Evolutionary conservation across 2,113 vertebrate genomes (phyloP), one percentile per base, ranked within the genome.

Genomic region (Misgurnus anguillicaudatus): DNA sequence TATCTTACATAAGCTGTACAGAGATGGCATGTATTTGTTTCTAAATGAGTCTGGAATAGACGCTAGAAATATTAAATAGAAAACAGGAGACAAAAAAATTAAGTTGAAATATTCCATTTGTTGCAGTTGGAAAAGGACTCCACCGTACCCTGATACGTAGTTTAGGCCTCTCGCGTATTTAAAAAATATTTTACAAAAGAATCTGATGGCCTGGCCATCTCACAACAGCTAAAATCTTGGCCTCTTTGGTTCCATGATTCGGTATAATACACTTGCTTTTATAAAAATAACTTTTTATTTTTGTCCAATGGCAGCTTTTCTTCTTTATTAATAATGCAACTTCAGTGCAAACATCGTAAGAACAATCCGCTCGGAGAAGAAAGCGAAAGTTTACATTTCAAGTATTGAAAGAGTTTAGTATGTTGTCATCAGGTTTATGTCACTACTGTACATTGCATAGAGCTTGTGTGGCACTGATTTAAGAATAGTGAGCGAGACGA

Each of bases 211-310:
- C 87, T 92, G 73, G 87, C 93, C 94, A 91, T 89, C 94, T 90
- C 90, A 93, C 92, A 92, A 94, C 90, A 94, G 93, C 93, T 91
- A 93, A 94, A 91, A 92, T 87, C 87, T 91, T 94, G 94, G 94
- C 96, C 95, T 98, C 97, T 99, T 99, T 98, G 97, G 96, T 99
- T 97, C 95, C 94, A 94, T 94, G 92, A 94, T 95, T 95, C 93
- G 88, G 93, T 95, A 95, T 93, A 93, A 95, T 94, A 95, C 95
- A 96, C 95, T 92, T 90, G 91, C 90, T 93, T 94, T 94, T 97
- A 98, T 94, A 98, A 98, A 98, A 99, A 98, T 97, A 98, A 94
- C 93, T 81, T 88, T 86, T 91, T 72, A 70, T 74, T 83, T n/a
- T 90, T 94, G 68, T 94, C 93, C 93, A 96, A 96, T 95, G 96